These are phyloP conservation scores for Notarius lentiginosus DNA, from an alignment of 2,113 vertebrate species.

Conservation along the genomic window DNA sequence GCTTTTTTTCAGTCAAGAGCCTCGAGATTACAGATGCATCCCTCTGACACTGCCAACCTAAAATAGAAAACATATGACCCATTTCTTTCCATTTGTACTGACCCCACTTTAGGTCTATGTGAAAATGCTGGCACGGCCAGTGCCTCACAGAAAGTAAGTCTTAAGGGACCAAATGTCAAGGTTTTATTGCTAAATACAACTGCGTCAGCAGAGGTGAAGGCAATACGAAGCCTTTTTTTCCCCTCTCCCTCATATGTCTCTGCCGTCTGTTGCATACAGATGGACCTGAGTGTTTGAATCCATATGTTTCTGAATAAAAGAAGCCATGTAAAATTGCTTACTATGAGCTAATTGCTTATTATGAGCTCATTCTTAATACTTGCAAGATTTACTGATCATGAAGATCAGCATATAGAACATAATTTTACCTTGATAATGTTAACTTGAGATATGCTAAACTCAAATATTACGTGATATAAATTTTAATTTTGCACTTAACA, in stretches of 20 bases:
- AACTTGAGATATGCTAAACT: not conserved
- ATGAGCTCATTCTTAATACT: too few relatives aligned
- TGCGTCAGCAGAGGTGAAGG: slow-evolving; percentile 32
- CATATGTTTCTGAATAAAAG: slow-evolving; percentile 25
- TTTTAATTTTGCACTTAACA: not conserved
- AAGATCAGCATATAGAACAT: not conserved
- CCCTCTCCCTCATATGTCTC: slow-evolving; percentile 23
- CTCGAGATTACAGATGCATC: slow-evolving; percentile 70
- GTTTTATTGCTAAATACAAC: slow-evolving; percentile 29
- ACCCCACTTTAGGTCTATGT: slow-evolving; percentile 59
- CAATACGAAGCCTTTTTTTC: slow-evolving; percentile 24
- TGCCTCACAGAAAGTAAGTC: slow-evolving; percentile 44
- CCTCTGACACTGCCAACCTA: slow-evolving; percentile 66
- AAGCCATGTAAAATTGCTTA: not conserved
- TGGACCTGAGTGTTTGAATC: slow-evolving; percentile 36
- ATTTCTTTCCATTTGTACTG: slow-evolving; percentile 69
- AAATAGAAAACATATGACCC: slow-evolving; percentile 71
- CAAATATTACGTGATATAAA: not conserved
- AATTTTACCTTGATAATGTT: not conserved
- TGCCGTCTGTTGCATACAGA: slow-evolving; percentile 47
- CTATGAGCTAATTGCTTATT: not conserved
- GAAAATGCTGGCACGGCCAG: slow-evolving; percentile 63
- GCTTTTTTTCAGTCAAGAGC: slow-evolving; percentile 46
- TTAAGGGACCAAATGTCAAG: slow-evolving; percentile 36
- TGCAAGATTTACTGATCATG: not conserved